Conservation (phyloP, 2,888 invertebrate genomes). For the Proisotoma minuta region DNA sequence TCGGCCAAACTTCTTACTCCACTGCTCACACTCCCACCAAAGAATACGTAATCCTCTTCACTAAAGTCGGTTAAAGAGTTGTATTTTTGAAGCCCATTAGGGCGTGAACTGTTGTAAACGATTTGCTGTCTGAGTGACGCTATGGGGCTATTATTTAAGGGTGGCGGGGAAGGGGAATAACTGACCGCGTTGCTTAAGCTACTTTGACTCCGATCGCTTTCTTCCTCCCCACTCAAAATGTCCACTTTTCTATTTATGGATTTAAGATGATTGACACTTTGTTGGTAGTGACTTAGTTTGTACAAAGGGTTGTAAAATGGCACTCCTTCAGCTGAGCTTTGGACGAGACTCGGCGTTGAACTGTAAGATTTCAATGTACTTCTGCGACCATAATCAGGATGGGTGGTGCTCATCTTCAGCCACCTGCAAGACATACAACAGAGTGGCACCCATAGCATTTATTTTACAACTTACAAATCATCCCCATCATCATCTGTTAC, state of each 20-base stretch:
- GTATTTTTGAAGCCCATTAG: slow-evolving; percentile 28
- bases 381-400: slow-evolving; percentile 27
- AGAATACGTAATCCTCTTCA: slow-evolving; percentile 14
- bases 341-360: slow-evolving; percentile 38
- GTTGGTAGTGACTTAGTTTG: slow-evolving; percentile 18
- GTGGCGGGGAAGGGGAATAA: slow-evolving; percentile 31
- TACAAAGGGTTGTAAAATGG: slow-evolving; percentile 36
- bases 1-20: neutral
- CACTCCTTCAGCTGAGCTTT: slow-evolving; percentile 16
- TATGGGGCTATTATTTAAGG: slow-evolving; percentile 16
- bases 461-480: slow-evolving; percentile 19
- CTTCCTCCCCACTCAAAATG: slow-evolving; percentile 33
- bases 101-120: slow-evolving; percentile 15
- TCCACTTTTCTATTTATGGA: slow-evolving; percentile 18
- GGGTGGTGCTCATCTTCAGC: slow-evolving; percentile 34
- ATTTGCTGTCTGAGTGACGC: slow-evolving; percentile 14
- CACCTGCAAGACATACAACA: slow-evolving; percentile 27
- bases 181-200: slow-evolving; percentile 34
- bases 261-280: neutral
- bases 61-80: slow-evolving; percentile 30
- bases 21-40: neutral
- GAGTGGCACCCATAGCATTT: slow-evolving; percentile 2
- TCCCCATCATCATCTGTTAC: slow-evolving; percentile 19
- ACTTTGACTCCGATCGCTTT: slow-evolving; percentile 37
- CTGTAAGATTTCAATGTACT: slow-evolving; percentile 37